Evolutionary conservation across 2,888 invertebrate genomes (phyloP), one percentile per base, ranked within the genome.

Genomic region (Mechanitis messenoides): DNA sequence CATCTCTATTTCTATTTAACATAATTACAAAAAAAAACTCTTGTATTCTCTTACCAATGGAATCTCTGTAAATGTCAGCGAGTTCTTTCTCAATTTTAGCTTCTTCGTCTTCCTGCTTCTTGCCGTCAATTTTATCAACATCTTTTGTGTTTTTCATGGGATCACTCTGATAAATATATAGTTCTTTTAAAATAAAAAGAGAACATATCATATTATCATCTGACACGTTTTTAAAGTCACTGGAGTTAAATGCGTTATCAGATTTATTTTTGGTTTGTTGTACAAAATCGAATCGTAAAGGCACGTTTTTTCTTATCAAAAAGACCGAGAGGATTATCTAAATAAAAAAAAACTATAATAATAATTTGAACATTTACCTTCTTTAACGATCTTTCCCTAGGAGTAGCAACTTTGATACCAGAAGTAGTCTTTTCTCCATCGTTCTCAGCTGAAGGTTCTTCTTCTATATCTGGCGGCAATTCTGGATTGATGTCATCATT

Each of bases 21-120:
- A 42, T 42, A 9, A 9, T 9, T 9, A 42, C 7, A 9, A 47
- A 33, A 45, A n/a, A 33, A 45, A 46, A 7, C 31, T 4, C 58
- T 35, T n/a, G 2, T 42, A 28, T 38, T n/a, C 6, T 6, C 50
- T 59, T 67, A 82, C 82, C 84, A 2, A 76, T 60, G 28, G 74
- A 79, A 45, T 89, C 89, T 54, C 83, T 87, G 65, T 89, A 89
- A 3, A 88, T 78, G 9, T 87, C 89, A 0, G 84, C 81, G 0
- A 89, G 62, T 53, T 88, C 88, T 63, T 87, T 87, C 65, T 87
- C 87, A 6, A 88, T 81, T 7, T 76, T 79, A 0, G 73, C 75
- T 45, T 88, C 88, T 0, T 88, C 89, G 0, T 86, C 85, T 0
- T 85, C 85, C 6, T 65, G 68, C 11, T 67, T 73, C 2, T 68